Evolutionary conservation across 2,113 vertebrate species (phyloP).

Genomic region (Pungitius pungitius): DNA sequence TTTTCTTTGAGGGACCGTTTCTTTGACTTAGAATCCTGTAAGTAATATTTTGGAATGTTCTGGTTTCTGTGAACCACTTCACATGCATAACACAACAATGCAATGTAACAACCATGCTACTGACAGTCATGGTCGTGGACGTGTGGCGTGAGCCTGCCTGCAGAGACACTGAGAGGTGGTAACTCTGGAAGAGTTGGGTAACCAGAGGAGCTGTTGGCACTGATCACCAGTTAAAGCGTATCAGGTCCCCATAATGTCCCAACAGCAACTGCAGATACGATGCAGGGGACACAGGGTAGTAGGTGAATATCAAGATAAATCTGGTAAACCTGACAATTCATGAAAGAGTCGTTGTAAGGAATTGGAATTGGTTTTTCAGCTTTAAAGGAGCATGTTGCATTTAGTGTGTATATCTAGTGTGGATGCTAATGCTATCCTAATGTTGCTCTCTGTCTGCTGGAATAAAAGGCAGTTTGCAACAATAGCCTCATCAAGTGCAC

Average conservation of each 20-base stretch:
- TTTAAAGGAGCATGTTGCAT: no score
- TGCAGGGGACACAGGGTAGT: not conserved
- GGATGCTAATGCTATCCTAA: not conserved
- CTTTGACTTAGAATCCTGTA: not conserved
- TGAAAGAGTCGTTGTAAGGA: no score
- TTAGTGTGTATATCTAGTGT: not conserved
- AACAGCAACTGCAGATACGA: not conserved
- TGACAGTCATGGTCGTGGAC: no score
- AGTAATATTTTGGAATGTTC: not conserved
- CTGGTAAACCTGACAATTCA: not conserved
- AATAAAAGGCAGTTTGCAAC: not conserved
- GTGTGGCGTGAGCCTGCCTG: no score
- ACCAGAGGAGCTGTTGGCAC: constrained; percentile 28
- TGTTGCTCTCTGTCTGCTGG: not conserved
- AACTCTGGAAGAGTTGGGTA: constrained; percentile 19
- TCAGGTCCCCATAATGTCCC: constrained; percentile 17
- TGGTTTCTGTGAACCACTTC: not conserved
- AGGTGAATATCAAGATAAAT: not conserved
- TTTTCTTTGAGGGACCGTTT: not conserved
- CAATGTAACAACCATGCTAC: not conserved
- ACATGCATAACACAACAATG: not conserved
- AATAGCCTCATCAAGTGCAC: not conserved
- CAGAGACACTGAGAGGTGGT: not conserved
- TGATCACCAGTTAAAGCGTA: not conserved
- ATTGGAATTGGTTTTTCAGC: no score